A percentile compares a stretch with the other conserved stretches of the same genome.
phyloP scores from a whole-genome alignment of 2,888 invertebrate genomes.

The Apotomis capreana region DNA sequence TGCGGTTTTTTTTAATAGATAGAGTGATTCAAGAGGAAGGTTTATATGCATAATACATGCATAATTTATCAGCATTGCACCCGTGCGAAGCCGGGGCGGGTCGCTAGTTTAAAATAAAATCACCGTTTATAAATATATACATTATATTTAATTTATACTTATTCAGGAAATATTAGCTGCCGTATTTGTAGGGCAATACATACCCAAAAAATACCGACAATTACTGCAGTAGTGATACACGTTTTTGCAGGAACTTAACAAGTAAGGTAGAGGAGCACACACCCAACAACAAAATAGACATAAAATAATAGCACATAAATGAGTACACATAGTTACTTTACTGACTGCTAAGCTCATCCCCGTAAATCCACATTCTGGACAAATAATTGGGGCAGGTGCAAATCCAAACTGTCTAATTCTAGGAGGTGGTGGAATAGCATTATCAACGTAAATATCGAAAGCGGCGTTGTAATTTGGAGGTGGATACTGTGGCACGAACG shows the following conservation, averaged over 20 bases:
- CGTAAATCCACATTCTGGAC: constrained; percentile 71
- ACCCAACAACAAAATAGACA: constrained; percentile 77
- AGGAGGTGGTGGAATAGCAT: constrained; percentile 57
- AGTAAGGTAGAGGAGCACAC: constrained; percentile 73
- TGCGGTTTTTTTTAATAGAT: no score
- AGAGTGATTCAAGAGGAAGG: no score
- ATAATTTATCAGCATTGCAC: no score
- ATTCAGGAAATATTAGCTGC: constrained; percentile 50
- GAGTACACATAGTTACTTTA: constrained; percentile 73
- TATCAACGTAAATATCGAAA: constrained; percentile 74
- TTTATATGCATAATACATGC: no score
- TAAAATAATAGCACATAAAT: constrained; percentile 68
- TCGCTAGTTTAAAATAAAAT: neutral
- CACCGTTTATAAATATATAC: neutral
- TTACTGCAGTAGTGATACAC: constrained; percentile 77
- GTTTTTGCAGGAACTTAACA: constrained; percentile 75
- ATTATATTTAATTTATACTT: neutral
- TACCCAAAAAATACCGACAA: constrained; percentile 70
- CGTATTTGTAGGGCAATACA: constrained; percentile 75
- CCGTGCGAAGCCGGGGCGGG: no score
- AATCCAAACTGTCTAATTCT: constrained; percentile 69
- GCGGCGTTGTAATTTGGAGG: constrained; percentile 75
- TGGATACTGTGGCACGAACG: constrained; percentile 72
- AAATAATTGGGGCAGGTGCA: constrained; percentile 65
- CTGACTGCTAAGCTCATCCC: constrained; percentile 66